Evolutionary conservation across 2,888 invertebrate genomes (phyloP), one percentile per base, ranked within the genome.

Genomic region (Pheosia tremula): DNA sequence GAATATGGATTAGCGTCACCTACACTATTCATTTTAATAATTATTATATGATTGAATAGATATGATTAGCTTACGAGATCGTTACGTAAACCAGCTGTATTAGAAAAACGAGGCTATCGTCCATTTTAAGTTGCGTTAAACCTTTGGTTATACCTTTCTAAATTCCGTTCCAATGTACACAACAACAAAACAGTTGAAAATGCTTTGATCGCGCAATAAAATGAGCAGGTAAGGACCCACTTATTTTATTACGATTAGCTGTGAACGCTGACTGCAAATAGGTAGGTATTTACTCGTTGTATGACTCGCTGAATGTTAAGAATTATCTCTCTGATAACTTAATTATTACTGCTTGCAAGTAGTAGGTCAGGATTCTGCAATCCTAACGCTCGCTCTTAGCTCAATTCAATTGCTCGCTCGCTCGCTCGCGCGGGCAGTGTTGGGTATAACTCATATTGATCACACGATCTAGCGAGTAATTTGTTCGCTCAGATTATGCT

Each of bases 121-220:
- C 41, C 24, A n/a, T 24, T 49, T 10, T 39, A 41, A 49, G 41
- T 52, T 50, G 39, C 53, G 53, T 53, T 53, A 37, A n/a, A 50
- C n/a, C 39, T 58, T 47, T 47, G 11, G 6, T 24, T 58, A 24
- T 24, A 54, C 75, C 72, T 71, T 74, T 68, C 72, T 74, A 72
- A 72, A 66, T 68, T 64, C 62, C 50, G 56, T 47, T 39, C 59
- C 8, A 47, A 37, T 58, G 41, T 50, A 60, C 37, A 53, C 4
- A 53, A 10, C 10, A 53, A 53, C 53, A 37, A 37, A 53, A 53
- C 53, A 53, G 10, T 53, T 47, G 47, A 8, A 11, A 47, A 11
- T 11, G 8, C 6, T 41, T 41, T 41, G 45, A 11, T 47, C 45
- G 47, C 47, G 47, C 47, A 11, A n/a, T n/a, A n/a, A 47, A n/a